Conservation (phyloP, 2,113 vertebrate genomes). For the Hippocampus zosterae region DNA sequence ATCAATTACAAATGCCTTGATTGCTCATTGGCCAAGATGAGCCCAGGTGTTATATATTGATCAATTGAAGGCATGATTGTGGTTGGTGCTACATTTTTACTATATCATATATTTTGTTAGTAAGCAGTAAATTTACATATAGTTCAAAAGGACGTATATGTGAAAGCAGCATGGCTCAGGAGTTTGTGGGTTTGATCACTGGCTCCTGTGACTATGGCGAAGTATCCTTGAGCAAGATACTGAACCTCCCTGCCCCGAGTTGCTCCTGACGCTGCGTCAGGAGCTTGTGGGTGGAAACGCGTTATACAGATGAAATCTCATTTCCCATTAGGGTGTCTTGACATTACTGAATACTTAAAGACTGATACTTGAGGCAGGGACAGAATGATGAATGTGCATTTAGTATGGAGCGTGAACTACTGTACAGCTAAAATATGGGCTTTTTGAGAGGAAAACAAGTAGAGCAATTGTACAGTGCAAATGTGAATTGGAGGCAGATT, state of each 20-base stretch:
- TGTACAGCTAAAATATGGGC: conserved; percentile 35
- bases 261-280: no score
- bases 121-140: conserved; percentile 6
- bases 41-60: conserved; percentile 31
- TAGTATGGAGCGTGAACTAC: conserved; percentile 32
- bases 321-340: no score
- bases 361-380: conserved; percentile 18
- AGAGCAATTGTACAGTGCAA: conserved; percentile 11
- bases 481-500: conserved; percentile 13
- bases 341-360: conserved; percentile 16
- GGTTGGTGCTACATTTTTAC: conserved; percentile 20
- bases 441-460: conserved; percentile 24
- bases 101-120: conserved; percentile 11
- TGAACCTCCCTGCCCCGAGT: no score
- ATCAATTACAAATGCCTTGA: conserved; percentile 46
- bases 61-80: no score
- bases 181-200: conserved; percentile 1
- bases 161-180: not conserved
- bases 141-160: not conserved
- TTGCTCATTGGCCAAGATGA: conserved; percentile 14
- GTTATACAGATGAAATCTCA: no score
- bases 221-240: no score
- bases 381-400: conserved; percentile 30
- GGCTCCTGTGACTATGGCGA: conserved; percentile 7
- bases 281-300: no score